phyloP scores from a whole-genome alignment of 1,140 invertebrate genomes.

The Drosophila pectinifera region DNA sequence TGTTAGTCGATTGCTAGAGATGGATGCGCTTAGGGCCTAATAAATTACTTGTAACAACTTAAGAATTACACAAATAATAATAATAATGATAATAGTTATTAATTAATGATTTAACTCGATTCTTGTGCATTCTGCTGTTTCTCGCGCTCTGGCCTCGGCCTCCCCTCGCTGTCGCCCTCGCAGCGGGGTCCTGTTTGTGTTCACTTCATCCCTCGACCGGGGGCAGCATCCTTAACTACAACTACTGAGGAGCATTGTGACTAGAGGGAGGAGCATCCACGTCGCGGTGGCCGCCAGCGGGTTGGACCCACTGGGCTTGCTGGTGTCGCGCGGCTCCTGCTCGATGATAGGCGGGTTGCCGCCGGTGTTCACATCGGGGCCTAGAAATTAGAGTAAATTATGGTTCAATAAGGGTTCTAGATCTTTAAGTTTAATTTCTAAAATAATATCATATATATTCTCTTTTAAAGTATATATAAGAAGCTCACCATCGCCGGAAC shows the following conservation, averaged over 20 bases:
- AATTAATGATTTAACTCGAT: conserved; percentile 66
- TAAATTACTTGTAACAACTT: conserved; percentile 80
- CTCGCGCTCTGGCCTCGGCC: conserved; percentile 15
- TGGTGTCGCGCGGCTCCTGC: conserved; percentile 42
- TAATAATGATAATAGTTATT: conserved; percentile 69
- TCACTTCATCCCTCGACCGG: conserved; percentile 40
- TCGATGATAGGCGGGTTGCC: conserved; percentile 47
- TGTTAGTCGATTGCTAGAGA: conserved; percentile 57
- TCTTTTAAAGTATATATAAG: background rate
- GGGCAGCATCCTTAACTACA: conserved; percentile 71
- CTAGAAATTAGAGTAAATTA: conserved; percentile 18
- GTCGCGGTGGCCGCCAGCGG: conserved; percentile 45
- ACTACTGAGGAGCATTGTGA: conserved; percentile 75
- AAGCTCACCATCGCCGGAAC: conserved; percentile 78
- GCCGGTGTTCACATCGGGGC: conserved; percentile 49
- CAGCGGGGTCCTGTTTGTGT: conserved; percentile 22
- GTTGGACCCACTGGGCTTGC: conserved; percentile 37
- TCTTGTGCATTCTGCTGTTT: conserved; percentile 43
- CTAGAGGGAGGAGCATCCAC: conserved; percentile 75
- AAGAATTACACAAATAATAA: conserved; percentile 78
- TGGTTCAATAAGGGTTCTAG: too few relatives aligned
- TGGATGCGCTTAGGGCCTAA: conserved; percentile 63
- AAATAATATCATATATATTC: too few relatives aligned
- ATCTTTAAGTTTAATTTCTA: too few relatives aligned
- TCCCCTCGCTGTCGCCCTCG: background rate